Percentiles rank a stretch among this genome's conserved stretches.
phyloP scores from a whole-genome alignment of 2,797 vertebrate genomes.

The Naso thynnoides region DNA sequence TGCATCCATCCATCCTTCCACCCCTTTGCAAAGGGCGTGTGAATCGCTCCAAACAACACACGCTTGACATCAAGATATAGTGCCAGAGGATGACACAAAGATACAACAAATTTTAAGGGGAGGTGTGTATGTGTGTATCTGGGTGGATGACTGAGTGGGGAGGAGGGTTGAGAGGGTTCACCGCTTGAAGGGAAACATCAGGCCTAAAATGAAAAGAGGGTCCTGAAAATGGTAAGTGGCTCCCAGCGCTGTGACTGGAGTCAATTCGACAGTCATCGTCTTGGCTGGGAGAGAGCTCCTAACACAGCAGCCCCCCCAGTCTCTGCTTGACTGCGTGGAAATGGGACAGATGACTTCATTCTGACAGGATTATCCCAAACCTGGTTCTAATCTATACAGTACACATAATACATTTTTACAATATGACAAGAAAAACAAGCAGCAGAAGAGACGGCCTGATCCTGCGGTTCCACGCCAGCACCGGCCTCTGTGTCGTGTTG shows the following conservation, averaged over 20 bases:
- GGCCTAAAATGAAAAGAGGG: constrained; percentile 68
- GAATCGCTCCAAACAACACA: constrained; percentile 77
- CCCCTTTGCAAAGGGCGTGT: constrained; percentile 57
- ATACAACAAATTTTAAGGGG: constrained; percentile 69
- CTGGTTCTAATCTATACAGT: constrained; percentile 95
- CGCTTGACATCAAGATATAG: constrained; percentile 66
- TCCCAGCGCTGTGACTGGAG: constrained; percentile 87
- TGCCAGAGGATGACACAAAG: constrained; percentile 70
- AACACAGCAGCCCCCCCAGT: constrained; percentile 59
- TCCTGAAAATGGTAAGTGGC: constrained; percentile 85
- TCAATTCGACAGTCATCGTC: constrained; percentile 91
- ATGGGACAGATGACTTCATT: constrained; percentile 93
- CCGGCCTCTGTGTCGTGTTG: constrained; percentile 84
- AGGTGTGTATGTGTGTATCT: constrained; percentile 44
- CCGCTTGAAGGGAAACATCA: constrained; percentile 82
- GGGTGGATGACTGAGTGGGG: constrained; percentile 57
- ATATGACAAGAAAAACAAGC: constrained; percentile 96
- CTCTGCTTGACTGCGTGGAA: constrained; percentile 89
- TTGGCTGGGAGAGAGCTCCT: constrained; percentile 86
- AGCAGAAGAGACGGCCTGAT: constrained; percentile 81
- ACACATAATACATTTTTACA: constrained; percentile 96
- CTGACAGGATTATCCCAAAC: constrained; percentile 93
- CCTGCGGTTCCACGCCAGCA: constrained; percentile 85
- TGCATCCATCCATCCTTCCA: constrained; percentile 65
- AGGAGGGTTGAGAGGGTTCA: constrained; percentile 71